phyloP scores from a whole-genome alignment of 2,113 vertebrate species.

The Caretta caretta region DNA sequence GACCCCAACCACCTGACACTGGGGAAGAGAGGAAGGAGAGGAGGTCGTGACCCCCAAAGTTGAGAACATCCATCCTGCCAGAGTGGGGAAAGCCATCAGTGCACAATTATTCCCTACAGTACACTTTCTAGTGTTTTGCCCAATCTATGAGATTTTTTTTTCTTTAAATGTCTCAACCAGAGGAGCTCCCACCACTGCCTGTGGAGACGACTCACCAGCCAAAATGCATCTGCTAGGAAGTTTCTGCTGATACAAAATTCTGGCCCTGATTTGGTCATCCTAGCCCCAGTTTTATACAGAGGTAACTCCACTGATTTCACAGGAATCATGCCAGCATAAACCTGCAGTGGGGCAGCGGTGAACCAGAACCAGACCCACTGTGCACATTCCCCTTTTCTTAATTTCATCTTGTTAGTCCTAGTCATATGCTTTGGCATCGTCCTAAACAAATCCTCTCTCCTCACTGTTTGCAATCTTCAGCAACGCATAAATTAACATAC shows the following conservation, averaged over 20 bases:
- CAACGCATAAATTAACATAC: accelerated
- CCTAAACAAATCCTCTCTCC: not conserved
- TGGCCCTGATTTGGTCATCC: not conserved
- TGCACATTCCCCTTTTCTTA: not conserved
- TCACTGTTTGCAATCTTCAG: not conserved
- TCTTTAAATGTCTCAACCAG: not conserved
- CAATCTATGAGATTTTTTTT: not conserved
- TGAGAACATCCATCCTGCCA: not conserved
- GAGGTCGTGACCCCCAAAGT: accelerated
- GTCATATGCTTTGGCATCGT: not conserved
- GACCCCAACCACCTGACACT: accelerated
- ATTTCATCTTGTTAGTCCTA: not conserved
- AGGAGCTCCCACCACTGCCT: not conserved
- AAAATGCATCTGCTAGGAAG: not conserved
- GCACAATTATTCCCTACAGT: not conserved
- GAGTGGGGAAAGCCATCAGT: not conserved
- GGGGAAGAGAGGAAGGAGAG: no score
- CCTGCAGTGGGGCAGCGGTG: not conserved
- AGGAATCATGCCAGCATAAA: not conserved
- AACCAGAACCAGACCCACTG: not conserved
- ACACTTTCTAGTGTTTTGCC: not conserved
- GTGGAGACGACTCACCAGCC: not conserved
- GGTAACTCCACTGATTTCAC: not conserved
- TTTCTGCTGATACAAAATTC: accelerated
- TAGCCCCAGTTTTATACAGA: accelerated